Percentiles rank a stretch among this genome's conserved stretches.
Evolutionary conservation across 2,888 invertebrate genomes (phyloP).

Genomic region (Idaea aversata): DNA sequence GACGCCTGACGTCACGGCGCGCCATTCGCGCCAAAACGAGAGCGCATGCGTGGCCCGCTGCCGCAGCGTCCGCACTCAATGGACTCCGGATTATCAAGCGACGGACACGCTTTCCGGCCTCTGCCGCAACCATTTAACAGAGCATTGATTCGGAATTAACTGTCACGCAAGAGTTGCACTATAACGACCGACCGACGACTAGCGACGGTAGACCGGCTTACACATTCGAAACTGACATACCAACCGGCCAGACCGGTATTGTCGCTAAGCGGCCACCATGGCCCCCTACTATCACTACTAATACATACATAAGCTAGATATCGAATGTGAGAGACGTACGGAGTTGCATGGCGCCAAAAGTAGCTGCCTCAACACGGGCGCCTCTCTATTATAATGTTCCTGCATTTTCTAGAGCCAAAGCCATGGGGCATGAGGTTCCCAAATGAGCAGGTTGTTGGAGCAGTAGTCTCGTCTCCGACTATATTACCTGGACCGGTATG

Average conservation of each 20-base stretch:
- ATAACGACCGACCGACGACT: constrained; percentile 26
- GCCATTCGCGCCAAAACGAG: constrained; percentile 80
- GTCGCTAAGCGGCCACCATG: constrained; percentile 31
- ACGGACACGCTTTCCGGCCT: constrained; percentile 70
- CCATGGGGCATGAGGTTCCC: constrained; percentile 71
- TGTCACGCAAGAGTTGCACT: constrained; percentile 59
- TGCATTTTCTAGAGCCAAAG: constrained; percentile 77
- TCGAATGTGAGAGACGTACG: constrained; percentile 76
- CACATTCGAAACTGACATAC: constrained; percentile 41
- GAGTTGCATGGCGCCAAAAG: constrained; percentile 75
- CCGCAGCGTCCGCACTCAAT: constrained; percentile 77
- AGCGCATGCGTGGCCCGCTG: constrained; percentile 73
- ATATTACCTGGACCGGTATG: constrained; percentile 24
- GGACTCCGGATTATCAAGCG: constrained; percentile 68
- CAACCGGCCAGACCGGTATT: constrained; percentile 40
- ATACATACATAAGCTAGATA: constrained; percentile 16
- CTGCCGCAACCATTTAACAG: constrained; percentile 53
- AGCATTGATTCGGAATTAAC: constrained; percentile 57
- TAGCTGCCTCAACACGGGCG: constrained; percentile 78
- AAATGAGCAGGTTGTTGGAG: constrained; percentile 69
- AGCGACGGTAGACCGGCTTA: constrained; percentile 39
- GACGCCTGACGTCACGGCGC: constrained; percentile 78
- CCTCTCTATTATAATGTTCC: constrained; percentile 69
- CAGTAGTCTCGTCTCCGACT: constrained; percentile 4
- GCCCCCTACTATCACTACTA: constrained; percentile 37